These are phyloP conservation scores for Cheilosia vulpina DNA, from an alignment of 2,888 invertebrate genomes.

Conservation along the genomic window DNA sequence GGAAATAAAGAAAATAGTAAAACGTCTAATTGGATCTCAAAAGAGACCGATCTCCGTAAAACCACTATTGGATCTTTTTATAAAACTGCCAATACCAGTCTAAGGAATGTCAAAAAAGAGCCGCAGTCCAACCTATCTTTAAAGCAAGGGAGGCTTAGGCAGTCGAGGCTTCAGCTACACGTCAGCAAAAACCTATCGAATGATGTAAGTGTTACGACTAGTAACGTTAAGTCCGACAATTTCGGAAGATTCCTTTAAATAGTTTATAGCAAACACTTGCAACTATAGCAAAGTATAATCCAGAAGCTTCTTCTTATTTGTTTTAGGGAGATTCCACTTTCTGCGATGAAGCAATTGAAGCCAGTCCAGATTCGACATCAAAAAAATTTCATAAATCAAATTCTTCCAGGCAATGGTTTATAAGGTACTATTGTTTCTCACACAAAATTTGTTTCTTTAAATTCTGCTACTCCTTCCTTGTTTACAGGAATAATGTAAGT, in stretches of 20 bases:
- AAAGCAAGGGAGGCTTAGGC: conserved; percentile 28
- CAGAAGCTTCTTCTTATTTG: not conserved
- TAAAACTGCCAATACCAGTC: not conserved
- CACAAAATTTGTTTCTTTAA: not conserved
- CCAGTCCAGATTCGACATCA: conserved; percentile 78
- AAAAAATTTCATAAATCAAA: conserved; percentile 76
- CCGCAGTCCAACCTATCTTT: conserved; percentile 19
- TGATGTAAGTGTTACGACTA: conserved; percentile 25
- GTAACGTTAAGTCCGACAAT: no score
- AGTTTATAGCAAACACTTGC: no score
- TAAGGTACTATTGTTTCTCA: conserved; percentile 76
- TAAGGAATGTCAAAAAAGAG: conserved; percentile 12
- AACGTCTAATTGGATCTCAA: conserved; percentile 29
- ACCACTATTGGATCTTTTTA: not conserved
- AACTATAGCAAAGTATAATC: no score
- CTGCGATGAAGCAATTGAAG: conserved; percentile 78
- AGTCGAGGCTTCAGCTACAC: conserved; percentile 47
- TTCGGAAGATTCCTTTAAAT: no score
- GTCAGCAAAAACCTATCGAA: conserved; percentile 25
- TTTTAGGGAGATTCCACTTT: conserved; percentile 69
- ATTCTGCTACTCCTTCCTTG: conserved; percentile 72
- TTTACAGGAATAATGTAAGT: conserved; percentile 29
- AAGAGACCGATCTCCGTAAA: conserved; percentile 30
- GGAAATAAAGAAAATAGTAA: conserved; percentile 1
- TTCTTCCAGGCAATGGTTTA: conserved; percentile 76